phyloP scores from a whole-genome alignment of 2,113 vertebrate species.

The Perca schrenkii region DNA sequence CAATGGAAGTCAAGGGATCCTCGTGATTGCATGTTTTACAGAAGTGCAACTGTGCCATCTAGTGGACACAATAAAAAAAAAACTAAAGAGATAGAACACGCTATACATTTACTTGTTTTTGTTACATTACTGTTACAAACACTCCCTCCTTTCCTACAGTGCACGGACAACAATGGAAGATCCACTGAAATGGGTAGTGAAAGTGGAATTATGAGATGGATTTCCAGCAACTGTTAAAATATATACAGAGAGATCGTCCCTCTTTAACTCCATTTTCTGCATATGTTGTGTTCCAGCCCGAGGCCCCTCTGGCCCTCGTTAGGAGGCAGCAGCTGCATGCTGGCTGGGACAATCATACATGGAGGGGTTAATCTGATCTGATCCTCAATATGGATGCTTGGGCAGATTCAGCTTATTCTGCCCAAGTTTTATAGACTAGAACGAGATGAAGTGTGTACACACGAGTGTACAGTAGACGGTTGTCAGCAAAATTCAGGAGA shows the following conservation, averaged over 20 bases:
- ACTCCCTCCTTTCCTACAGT: not conserved
- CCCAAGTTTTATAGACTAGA: not conserved
- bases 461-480: not conserved
- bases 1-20: not conserved
- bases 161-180: not conserved
- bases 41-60: slow-evolving; percentile 45
- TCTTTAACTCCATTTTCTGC: slow-evolving; percentile 11
- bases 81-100: not conserved
- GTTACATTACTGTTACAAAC: not conserved
- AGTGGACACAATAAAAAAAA: slow-evolving; percentile 38
- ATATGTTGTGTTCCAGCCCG: slow-evolving; percentile 19
- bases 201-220: not conserved
- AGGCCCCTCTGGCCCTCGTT: slow-evolving; percentile 45
- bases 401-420: slow-evolving; percentile 15
- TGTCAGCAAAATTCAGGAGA: slow-evolving; percentile 30
- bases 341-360: slow-evolving; percentile 4
- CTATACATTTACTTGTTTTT: not conserved
- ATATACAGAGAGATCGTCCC: not conserved
- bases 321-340: slow-evolving; percentile 47
- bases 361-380: slow-evolving; percentile 26
- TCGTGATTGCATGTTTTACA: not conserved
- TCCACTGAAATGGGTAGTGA: not conserved
- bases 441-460: not conserved
- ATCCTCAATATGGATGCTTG: not conserved
- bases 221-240: not conserved